Conservation (phyloP, 2,888 invertebrate species). For the Hirtodrosophila histrioides region DNA sequence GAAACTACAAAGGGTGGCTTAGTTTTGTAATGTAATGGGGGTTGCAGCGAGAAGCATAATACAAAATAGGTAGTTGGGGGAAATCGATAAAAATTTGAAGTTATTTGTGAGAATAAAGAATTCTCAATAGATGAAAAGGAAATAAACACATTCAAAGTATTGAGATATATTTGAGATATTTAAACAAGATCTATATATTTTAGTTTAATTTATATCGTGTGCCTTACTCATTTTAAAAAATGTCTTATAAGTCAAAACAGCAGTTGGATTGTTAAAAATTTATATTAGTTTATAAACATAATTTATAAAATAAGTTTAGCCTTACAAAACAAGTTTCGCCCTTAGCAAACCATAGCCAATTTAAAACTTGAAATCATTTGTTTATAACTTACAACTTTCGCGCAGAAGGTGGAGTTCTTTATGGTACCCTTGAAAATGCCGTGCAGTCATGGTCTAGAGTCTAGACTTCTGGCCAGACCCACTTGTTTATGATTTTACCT, state of each 20-base stretch:
- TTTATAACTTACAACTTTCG: constrained; percentile 43
- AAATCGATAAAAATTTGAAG: constrained; percentile 24
- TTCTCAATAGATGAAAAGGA: too few species aligned
- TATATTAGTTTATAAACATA: not conserved
- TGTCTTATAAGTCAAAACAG: too few species aligned
- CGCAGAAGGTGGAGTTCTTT: constrained; percentile 23
- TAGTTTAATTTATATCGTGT: too few species aligned
- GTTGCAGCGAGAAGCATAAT: constrained; percentile 20
- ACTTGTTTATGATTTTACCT: constrained; percentile 69
- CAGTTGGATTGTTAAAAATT: too few species aligned
- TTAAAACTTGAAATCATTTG: constrained; percentile 53
- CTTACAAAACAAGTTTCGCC: not conserved
- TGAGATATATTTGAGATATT: too few species aligned
- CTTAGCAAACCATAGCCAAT: constrained; percentile 14
- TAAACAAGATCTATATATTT: too few species aligned
- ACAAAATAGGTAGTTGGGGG: not conserved
- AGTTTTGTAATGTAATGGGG: constrained; percentile 21
- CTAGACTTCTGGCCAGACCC: constrained; percentile 50
- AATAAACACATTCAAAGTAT: too few species aligned
- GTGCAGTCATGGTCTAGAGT: constrained; percentile 35
- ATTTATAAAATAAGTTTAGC: not conserved
- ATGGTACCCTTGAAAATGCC: constrained; percentile 19
- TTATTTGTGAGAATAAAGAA: constrained; percentile 10
- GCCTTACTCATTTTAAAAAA: too few species aligned
- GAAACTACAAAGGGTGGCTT: constrained; percentile 36